Percentiles rank a stretch among this genome's conserved stretches.
Conservation (phyloP, 2,113 vertebrate genomes). For the Beaufortia kweichowensis region DNA sequence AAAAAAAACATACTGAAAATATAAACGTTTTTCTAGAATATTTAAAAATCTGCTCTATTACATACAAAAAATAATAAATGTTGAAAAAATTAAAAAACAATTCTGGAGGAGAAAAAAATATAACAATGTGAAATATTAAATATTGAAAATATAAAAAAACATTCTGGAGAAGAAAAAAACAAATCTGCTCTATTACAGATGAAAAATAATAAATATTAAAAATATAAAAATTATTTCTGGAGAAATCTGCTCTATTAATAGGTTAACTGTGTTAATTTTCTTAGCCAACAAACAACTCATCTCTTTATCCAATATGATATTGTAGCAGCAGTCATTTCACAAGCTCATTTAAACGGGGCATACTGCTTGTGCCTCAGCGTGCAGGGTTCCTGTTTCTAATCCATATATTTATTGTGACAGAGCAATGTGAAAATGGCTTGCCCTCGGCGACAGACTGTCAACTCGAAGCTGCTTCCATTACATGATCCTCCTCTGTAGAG, state of each 20-base stretch:
- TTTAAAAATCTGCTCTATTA: no score
- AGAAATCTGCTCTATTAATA: neutral
- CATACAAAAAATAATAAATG: no score
- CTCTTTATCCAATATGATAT: slow-evolving; percentile 23
- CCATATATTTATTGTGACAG: slow-evolving; percentile 58
- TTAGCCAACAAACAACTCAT: slow-evolving; percentile 30
- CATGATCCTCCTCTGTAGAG: slow-evolving; percentile 50
- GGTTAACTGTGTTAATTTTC: slow-evolving; percentile 12
- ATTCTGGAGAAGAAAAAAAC: neutral
- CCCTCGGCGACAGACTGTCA: slow-evolving; percentile 55
- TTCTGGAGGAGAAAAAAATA: slow-evolving; percentile 6
- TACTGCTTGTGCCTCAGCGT: slow-evolving; percentile 26
- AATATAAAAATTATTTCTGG: no score
- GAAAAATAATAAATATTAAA: no score
- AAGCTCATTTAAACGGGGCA: slow-evolving; percentile 35
- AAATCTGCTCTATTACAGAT: no score
- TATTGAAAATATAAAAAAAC: no score
- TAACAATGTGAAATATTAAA: no score
- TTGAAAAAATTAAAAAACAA: no score
- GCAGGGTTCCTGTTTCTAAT: slow-evolving; percentile 37
- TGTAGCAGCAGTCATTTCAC: slow-evolving; percentile 38
- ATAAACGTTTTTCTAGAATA: no score
- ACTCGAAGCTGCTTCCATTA: slow-evolving; percentile 55
- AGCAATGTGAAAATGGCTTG: slow-evolving; percentile 52
- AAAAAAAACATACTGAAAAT: no score